Base-by-base conservation (phyloP, 2,888 invertebrate genomes). In the Charanyca ferruginea region DNA sequence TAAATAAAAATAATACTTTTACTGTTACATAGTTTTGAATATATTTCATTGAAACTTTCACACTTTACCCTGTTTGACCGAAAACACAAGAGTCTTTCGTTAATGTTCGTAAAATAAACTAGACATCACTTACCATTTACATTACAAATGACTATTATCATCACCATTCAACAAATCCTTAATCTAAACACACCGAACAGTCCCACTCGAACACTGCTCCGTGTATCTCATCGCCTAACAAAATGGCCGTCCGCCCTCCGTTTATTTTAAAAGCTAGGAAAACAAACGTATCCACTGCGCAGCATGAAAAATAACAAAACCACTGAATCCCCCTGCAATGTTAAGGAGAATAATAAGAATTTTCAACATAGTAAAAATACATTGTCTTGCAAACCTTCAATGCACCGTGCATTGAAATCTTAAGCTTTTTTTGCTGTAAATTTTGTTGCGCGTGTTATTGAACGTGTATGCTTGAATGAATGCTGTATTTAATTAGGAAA, bases 301-400 rank as follows among this genome's bases (percentile, higher is more conserved):
- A 75, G 75, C 67, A 75, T 76, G 83, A 83, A 77, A 85, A 83
- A 83, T 83, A 83, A 86, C 84, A 85, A 80, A 83, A 73, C 72
- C 73, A 80, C 80, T 85, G 73, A 73, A 69, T 70, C 73, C 57
- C 62, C 59, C 74, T 67, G 62, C 63, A 77, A 78, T 82, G 75
- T 81, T 83, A 84, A 81, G 75, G 73, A 61, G 73, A 78, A 83
- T 79, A 86, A 85, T 84, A 87, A 84, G 83, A 82, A 87, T 84
- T 83, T 81, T 67, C 64, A 81, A 79, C 70, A 54, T 66, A 61
- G 79, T 77, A 81, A 81, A 79, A 83, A 81, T 73, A 83, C 73
- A 77, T 60, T 74, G 77, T 83, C 74, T 81, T 79, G 54, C 65
- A 71, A 62, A 45, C 48, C 41, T n/a, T n/a, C n/a, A n/a, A n/a